Conservation (phyloP, 1,140 invertebrate species). For the Calycopis cecrops region DNA sequence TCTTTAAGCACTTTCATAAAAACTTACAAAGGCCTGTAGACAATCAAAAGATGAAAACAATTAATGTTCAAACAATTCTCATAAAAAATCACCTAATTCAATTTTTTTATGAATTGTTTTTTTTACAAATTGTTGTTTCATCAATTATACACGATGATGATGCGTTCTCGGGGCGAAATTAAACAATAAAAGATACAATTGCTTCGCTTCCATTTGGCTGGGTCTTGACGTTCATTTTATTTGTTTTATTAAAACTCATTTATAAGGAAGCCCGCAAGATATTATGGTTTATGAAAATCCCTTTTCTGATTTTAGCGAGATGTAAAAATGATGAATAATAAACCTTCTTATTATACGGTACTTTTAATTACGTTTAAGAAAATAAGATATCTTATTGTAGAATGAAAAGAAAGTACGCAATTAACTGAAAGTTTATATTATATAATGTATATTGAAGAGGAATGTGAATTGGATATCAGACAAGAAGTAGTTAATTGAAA, state of each 20-base stretch:
- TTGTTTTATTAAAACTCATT: conserved; percentile 62
- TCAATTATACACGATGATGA: conserved; percentile 10
- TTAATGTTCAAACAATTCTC: background rate
- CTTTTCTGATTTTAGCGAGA: conserved; percentile 45
- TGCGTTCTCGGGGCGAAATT: conserved; percentile 43
- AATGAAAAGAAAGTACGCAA: background rate
- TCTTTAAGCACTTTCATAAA: background rate
- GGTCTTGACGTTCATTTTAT: conserved; percentile 53
- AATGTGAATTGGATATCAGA: background rate
- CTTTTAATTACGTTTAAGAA: conserved; percentile 25
- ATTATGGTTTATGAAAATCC: conserved; percentile 59
- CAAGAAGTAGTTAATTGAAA: background rate
- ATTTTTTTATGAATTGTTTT: too few species aligned
- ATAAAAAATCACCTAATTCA: too few species aligned
- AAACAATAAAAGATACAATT: conserved; percentile 65
- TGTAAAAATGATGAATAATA: conserved; percentile 44
- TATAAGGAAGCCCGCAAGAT: conserved; percentile 54
- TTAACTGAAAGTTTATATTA: background rate
- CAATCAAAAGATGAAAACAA: conserved; percentile 7
- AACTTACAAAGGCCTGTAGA: background rate
- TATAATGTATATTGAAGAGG: background rate
- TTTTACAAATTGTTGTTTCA: too few species aligned
- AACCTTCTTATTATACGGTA: conserved; percentile 33
- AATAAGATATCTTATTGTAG: conserved; percentile 22
- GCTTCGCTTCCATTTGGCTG: conserved; percentile 51